phyloP scores from a whole-genome alignment of 2,113 vertebrate genomes.

The Engystomops pustulosus region DNA sequence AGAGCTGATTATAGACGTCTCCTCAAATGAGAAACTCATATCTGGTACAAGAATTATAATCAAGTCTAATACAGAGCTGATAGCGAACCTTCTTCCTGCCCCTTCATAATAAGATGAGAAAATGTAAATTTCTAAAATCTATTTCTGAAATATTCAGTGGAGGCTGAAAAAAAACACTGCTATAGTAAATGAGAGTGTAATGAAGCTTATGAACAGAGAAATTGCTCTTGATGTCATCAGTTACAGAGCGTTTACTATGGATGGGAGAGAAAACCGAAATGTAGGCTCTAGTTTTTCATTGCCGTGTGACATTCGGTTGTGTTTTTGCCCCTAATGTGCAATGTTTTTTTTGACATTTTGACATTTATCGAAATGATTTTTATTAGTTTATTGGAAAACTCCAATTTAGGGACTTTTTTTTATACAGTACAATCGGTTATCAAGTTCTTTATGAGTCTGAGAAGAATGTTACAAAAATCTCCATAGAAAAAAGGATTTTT shows the following conservation, averaged over 20 bases:
- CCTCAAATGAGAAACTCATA: constrained; percentile 16
- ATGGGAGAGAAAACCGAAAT: background rate
- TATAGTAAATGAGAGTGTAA: constrained; percentile 37
- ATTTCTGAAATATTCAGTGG: background rate
- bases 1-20: constrained; percentile 14
- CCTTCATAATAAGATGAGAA: constrained; percentile 26
- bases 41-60: constrained; percentile 31
- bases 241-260: constrained; percentile 8
- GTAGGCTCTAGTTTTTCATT: background rate
- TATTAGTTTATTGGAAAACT: too few relatives aligned
- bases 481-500: too few relatives aligned
- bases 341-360: background rate
- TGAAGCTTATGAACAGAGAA: constrained; percentile 5
- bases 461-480: too few relatives aligned
- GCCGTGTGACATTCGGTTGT: background rate
- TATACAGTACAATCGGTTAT: too few relatives aligned
- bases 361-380: too few relatives aligned
- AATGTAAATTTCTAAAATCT: constrained; percentile 7
- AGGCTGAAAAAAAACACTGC: background rate
- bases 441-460: too few relatives aligned
- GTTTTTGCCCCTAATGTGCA: background rate
- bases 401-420: too few relatives aligned
- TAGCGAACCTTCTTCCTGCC: background rate
- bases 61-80: constrained; percentile 35
- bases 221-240: constrained; percentile 26